A percentile compares a stretch with the other conserved stretches of the same genome.
Conservation (phyloP, 1,140 invertebrate genomes). For the Bathynomus jamesi region DNA sequence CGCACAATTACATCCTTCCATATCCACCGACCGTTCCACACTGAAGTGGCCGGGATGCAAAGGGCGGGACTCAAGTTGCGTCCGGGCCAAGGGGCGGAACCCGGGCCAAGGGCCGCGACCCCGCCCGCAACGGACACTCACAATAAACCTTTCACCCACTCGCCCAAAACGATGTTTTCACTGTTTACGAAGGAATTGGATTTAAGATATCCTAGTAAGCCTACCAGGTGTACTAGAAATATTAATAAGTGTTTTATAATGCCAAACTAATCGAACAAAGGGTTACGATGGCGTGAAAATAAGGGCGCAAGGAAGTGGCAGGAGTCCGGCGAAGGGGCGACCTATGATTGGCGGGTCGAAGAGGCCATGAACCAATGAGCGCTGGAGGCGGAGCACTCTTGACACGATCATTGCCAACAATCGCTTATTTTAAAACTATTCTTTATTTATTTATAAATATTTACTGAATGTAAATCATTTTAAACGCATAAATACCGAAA, state of each 20-base stretch:
- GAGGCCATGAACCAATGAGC: slow-evolving; percentile 34
- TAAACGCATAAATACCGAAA: too few species aligned
- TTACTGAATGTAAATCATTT: too few species aligned
- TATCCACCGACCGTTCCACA: background rate
- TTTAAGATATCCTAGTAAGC: too few species aligned
- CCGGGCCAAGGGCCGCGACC: background rate
- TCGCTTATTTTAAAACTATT: too few species aligned
- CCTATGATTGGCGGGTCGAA: slow-evolving; percentile 34
- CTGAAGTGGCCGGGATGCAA: slow-evolving; percentile 1
- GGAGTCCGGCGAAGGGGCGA: slow-evolving; percentile 32
- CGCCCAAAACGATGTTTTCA: background rate
- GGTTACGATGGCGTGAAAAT: slow-evolving; percentile 18
- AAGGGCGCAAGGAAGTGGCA: slow-evolving; percentile 25
- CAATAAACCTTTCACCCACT: background rate
- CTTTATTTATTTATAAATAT: too few species aligned
- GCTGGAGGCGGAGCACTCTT: slow-evolving; percentile 21
- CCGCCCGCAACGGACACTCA: background rate
- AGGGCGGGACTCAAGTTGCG: background rate
- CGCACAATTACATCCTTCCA: background rate
- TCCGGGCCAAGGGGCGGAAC: background rate
- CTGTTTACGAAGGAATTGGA: too few species aligned
- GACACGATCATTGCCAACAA: background rate
- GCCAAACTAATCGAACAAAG: too few species aligned
- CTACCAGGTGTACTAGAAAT: too few species aligned
- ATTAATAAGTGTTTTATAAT: too few species aligned